Percentiles rank a stretch among this genome's conserved stretches.
These are phyloP conservation scores for Halictus quadricinctus DNA, from an alignment of 2,888 invertebrate species.

Conservation along the genomic window DNA sequence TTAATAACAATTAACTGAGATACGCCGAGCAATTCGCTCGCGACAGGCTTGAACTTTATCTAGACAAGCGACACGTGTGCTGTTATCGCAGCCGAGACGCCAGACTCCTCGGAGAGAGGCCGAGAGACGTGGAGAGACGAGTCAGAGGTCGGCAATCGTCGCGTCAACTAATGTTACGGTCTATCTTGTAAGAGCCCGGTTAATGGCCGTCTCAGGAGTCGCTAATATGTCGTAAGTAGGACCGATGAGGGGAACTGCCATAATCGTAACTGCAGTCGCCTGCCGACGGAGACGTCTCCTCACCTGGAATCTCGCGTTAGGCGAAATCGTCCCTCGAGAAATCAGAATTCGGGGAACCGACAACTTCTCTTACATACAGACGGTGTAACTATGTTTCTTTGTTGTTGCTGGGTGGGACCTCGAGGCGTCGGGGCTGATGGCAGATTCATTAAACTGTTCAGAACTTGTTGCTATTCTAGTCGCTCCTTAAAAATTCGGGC, in stretches of 20 bases:
- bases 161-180: conserved; percentile 65
- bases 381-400: neutral
- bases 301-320: conserved; percentile 7
- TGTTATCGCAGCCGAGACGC: conserved; percentile 28
- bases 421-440: too few relatives aligned
- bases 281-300: conserved; percentile 36
- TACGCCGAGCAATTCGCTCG: conserved; percentile 28
- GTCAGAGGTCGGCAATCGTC: conserved; percentile 63
- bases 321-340: neutral
- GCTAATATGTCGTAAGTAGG: conserved; percentile 72
- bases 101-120: neutral
- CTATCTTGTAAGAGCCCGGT: conserved; percentile 66
- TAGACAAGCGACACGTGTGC: conserved; percentile 43
- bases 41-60: conserved; percentile 31
- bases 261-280: conserved; percentile 72
- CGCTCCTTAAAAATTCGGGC: too few relatives aligned
- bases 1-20: conserved; percentile 41
- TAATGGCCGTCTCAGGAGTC: conserved; percentile 69
- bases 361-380: neutral
- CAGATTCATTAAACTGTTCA: neutral
- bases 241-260: conserved; percentile 51
- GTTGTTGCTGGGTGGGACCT: too few relatives aligned
- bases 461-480: neutral
- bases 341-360: neutral
- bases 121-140: conserved; percentile 12